Evolutionary conservation across 2,113 vertebrate species (phyloP).

Genomic region (Steatornis caripensis): DNA sequence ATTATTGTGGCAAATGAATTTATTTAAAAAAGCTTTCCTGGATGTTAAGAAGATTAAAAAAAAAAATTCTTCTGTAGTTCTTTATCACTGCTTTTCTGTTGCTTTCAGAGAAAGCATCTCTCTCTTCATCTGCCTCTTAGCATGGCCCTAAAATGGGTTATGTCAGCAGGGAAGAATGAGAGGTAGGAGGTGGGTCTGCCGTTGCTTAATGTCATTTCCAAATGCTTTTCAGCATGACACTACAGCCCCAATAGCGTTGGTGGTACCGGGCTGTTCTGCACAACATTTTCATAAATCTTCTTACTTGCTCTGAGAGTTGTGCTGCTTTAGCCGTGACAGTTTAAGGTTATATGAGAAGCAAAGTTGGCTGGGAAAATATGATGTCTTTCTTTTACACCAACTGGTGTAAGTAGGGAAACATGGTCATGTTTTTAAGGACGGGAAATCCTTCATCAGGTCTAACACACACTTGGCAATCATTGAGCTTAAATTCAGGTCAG

Average conservation of each 20-base stretch:
- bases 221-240: neutral
- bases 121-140: neutral
- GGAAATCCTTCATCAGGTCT: neutral
- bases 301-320: neutral
- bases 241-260: neutral
- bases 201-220: neutral
- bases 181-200: neutral
- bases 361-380: neutral
- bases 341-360: neutral
- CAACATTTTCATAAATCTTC: neutral
- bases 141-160: neutral
- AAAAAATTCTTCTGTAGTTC: neutral
- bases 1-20: neutral
- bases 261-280: neutral
- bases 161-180: neutral
- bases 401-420: neutral
- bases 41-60: no score
- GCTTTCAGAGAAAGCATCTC: neutral
- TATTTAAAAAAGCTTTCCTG: neutral
- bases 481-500: neutral
- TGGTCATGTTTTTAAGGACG: accelerated
- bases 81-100: neutral
- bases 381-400: neutral
- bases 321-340: neutral
- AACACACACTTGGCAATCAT: no score